These are phyloP conservation scores for Poeciliopsis prolifica DNA, from an alignment of 2,113 vertebrate genomes.

Conservation along the genomic window DNA sequence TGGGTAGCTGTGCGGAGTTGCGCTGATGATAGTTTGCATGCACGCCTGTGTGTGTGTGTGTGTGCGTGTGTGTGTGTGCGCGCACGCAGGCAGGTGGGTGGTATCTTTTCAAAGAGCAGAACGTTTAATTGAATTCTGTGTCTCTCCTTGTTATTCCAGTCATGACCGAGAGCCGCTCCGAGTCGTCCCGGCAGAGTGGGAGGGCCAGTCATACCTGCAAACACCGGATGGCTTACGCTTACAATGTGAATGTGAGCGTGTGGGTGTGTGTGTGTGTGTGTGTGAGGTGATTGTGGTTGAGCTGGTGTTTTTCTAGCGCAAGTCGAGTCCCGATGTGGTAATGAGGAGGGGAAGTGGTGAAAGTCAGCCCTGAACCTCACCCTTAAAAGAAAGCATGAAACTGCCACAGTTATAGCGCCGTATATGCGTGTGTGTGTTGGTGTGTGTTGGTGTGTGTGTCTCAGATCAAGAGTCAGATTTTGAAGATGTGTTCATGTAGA, in stretches of 20 bases:
- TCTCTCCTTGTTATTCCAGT: constrained; percentile 74
- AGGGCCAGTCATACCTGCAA: constrained; percentile 66
- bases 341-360: constrained; percentile 68
- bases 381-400: constrained; percentile 60
- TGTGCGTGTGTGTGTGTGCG: constrained; percentile 39
- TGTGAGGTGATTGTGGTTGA: constrained; percentile 58
- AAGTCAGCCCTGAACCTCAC: constrained; percentile 66
- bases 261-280: constrained; percentile 14
- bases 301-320: constrained; percentile 63
- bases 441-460: neutral
- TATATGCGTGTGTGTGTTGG: neutral
- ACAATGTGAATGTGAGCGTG: constrained; percentile 5
- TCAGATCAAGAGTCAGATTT: neutral
- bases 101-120: constrained; percentile 70
- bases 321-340: constrained; percentile 65
- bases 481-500: constrained; percentile 8
- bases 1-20: constrained; percentile 51
- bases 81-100: constrained; percentile 57
- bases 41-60: constrained; percentile 34
- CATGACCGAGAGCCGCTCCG: constrained; percentile 63
- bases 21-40: constrained; percentile 36
- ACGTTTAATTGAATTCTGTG: constrained; percentile 75
- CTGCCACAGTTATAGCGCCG: constrained; percentile 31
- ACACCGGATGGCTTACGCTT: constrained; percentile 15
- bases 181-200: constrained; percentile 71